Conservation (phyloP, 2,888 invertebrate species). For the Patella ulyssiponensis region DNA sequence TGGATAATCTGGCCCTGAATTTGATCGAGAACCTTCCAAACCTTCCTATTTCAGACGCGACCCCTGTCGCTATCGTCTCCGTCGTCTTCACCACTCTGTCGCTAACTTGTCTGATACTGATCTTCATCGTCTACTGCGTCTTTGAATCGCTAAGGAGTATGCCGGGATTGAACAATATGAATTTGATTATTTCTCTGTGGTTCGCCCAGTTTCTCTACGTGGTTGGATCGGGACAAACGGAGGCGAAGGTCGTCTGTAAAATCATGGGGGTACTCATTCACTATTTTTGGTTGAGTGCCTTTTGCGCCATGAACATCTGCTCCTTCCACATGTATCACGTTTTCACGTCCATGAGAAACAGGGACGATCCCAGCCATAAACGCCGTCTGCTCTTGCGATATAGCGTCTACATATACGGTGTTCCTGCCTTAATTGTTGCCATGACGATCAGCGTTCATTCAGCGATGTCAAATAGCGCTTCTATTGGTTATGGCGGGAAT, state of each 20-base stretch:
- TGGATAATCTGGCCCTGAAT: conserved; percentile 11
- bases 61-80: conserved; percentile 21
- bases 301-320: conserved; percentile 41
- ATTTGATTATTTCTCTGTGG: conserved; percentile 29
- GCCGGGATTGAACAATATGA: conserved; percentile 43
- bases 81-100: conserved; percentile 34
- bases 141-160: conserved; percentile 35
- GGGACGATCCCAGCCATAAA: conserved; percentile 17
- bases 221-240: conserved; percentile 23
- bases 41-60: not conserved
- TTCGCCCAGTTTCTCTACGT: conserved; percentile 34
- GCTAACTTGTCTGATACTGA: conserved; percentile 30
- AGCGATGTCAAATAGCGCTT: conserved; percentile 27
- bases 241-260: conserved; percentile 29
- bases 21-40: not conserved
- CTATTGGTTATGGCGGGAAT: conserved; percentile 38
- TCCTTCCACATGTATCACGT: conserved; percentile 43
- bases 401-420: conserved; percentile 33
- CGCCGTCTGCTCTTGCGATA: conserved; percentile 33
- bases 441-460: conserved; percentile 22
- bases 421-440: conserved; percentile 31
- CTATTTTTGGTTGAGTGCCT: conserved; percentile 42
- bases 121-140: conserved; percentile 31
- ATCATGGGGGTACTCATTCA: conserved; percentile 36
- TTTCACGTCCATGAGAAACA: conserved; percentile 27